These are phyloP conservation scores for Asteroscopus sphinx DNA, from an alignment of 2,888 invertebrate genomes.

Conservation along the genomic window DNA sequence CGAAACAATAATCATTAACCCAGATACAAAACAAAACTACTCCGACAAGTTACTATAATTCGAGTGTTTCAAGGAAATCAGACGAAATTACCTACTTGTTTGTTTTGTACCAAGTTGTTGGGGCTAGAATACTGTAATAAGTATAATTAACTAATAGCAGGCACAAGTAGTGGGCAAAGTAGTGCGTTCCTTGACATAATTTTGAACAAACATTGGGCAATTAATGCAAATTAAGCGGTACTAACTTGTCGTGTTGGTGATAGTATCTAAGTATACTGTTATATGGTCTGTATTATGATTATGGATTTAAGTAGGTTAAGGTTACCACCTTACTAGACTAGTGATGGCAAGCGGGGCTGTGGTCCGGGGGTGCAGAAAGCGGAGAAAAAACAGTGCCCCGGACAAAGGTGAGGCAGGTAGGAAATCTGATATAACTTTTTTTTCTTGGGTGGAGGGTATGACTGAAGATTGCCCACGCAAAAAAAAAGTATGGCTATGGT, in stretches of 20 bases:
- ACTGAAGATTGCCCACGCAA: no score
- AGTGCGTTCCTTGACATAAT: slow-evolving; percentile 13
- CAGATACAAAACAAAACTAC: slow-evolving; percentile 6
- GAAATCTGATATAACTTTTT: no score
- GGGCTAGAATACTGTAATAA: neutral
- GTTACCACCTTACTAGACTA: neutral
- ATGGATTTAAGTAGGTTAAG: slow-evolving; percentile 2
- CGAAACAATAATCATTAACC: slow-evolving; percentile 13
- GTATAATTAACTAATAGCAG: slow-evolving; percentile 12
- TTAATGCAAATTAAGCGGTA: slow-evolving; percentile 31
- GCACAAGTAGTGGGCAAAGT: slow-evolving; percentile 4
- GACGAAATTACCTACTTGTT: slow-evolving; percentile 1
- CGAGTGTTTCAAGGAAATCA: neutral
- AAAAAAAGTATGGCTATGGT: no score
- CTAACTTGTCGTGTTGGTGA: slow-evolving; percentile 20
- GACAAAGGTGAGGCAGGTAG: no score
- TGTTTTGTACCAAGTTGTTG: neutral
- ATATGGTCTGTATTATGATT: slow-evolving; percentile 10
- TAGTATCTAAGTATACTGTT: slow-evolving; percentile 5
- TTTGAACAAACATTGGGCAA: slow-evolving; percentile 24
- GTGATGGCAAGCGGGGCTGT: no score
- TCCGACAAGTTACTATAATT: no score
- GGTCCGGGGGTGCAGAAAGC: no score
- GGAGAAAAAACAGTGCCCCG: no score
- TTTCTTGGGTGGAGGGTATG: no score